phyloP scores from a whole-genome alignment of 2,797 vertebrate species.

The Rhinogobio ventralis region DNA sequence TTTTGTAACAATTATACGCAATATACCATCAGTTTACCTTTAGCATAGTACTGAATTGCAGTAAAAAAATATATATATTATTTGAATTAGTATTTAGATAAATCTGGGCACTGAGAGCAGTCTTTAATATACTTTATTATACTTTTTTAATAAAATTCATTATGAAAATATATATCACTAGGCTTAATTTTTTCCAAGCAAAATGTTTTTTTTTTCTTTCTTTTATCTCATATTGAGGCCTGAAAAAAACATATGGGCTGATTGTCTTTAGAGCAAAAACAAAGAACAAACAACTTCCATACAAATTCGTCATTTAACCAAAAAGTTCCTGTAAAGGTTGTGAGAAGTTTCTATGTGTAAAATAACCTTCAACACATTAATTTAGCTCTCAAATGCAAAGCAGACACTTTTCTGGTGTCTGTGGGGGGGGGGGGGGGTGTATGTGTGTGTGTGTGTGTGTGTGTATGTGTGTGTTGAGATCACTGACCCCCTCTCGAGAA shows the following conservation, averaged over 20 bases:
- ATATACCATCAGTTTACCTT: not conserved
- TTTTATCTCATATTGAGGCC: not conserved
- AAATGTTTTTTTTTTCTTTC: not conserved
- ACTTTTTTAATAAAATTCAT: too few species aligned
- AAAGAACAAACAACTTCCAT: not conserved
- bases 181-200: not conserved
- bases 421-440: too few species aligned
- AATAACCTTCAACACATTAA: conserved; percentile 55
- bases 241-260: not conserved
- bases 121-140: too few species aligned
- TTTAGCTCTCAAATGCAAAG: conserved; percentile 36
- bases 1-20: not conserved
- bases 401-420: conserved; percentile 50
- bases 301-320: not conserved
- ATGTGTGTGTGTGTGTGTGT: conserved; percentile 19
- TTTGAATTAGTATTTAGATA: too few species aligned
- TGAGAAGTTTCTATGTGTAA: conserved; percentile 11
- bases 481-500: conserved; percentile 16
- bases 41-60: not conserved
- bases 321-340: not conserved
- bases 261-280: not conserved
- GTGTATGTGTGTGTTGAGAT: not conserved
- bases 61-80: too few species aligned
- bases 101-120: too few species aligned
- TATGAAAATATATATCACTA: too few species aligned